phyloP scores from a whole-genome alignment of 2,797 vertebrate genomes.

The Capromys pilorides region DNA sequence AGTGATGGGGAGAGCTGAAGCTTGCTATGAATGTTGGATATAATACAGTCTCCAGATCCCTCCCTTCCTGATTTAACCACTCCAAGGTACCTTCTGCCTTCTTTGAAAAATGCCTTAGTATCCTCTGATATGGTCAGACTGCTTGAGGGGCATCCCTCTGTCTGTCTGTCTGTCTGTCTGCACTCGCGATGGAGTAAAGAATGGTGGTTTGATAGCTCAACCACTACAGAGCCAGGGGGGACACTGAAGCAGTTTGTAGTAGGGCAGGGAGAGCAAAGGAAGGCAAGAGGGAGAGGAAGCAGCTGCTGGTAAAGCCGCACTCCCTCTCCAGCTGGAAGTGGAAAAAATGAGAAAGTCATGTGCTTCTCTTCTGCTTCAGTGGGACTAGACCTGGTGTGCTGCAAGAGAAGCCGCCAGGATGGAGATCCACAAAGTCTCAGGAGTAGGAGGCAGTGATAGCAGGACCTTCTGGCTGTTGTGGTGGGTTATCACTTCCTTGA shows the following conservation, averaged over 20 bases:
- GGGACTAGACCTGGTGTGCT: not conserved
- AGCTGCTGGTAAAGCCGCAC: not conserved
- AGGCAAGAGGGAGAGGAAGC: not conserved
- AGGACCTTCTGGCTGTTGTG: not conserved
- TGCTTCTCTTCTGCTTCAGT: not conserved
- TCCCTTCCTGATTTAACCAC: not conserved
- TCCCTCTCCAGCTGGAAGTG: not conserved
- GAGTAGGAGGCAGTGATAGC: not conserved
- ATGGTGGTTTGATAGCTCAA: not conserved
- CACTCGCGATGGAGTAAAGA: not conserved
- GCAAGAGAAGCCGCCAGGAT: not conserved
- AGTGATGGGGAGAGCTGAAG: not conserved
- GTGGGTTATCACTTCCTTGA: not conserved
- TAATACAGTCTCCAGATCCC: not conserved
- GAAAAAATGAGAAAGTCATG: not conserved
- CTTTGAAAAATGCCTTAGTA: not conserved
- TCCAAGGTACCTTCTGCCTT: not conserved
- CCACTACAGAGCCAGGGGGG: not conserved
- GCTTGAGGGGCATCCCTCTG: not conserved
- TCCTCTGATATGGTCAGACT: not conserved
- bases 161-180: not conserved
- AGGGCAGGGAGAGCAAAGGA: not conserved
- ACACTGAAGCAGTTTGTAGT: not conserved
- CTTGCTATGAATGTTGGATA: not conserved
- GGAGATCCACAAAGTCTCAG: not conserved